Evolutionary conservation across 2,113 vertebrate genomes (phyloP).

Genomic region (Egretta garzetta): DNA sequence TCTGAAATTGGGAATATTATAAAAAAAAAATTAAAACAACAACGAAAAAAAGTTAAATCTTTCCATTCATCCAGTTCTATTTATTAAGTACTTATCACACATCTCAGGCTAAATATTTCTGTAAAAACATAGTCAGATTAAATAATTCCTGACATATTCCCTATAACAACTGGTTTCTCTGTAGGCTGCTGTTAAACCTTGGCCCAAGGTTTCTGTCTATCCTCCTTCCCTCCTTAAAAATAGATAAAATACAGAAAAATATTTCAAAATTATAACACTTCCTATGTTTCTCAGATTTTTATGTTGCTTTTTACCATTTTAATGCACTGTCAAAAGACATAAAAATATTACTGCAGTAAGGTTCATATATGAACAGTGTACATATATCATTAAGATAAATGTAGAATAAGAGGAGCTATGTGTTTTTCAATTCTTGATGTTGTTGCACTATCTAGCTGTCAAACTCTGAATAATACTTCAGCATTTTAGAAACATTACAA

Average conservation of each 20-base stretch:
- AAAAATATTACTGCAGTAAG: background rate
- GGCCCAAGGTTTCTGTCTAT: background rate
- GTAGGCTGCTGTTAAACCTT: background rate
- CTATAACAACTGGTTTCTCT: background rate
- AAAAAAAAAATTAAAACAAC: background rate
- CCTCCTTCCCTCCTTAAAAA: background rate
- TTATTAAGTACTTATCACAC: background rate
- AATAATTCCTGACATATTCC: background rate
- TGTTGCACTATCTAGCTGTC: background rate
- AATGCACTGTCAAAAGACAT: background rate
- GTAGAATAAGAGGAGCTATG: background rate
- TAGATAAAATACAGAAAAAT: background rate
- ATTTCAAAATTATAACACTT: background rate
- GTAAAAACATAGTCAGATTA: background rate
- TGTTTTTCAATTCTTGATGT: background rate
- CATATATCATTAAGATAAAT: conserved; percentile 5
- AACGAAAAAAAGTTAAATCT: background rate
- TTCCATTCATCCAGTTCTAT: background rate
- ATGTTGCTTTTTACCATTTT: background rate
- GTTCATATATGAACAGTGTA: background rate
- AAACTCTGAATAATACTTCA: background rate
- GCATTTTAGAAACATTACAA: conserved; percentile 28
- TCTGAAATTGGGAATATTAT: background rate
- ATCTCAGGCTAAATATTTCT: background rate
- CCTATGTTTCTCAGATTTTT: background rate